Percentiles rank a stretch among this genome's conserved stretches.
phyloP scores from a whole-genome alignment of 2,797 vertebrate species.

The Halcyon leucocephala region DNA sequence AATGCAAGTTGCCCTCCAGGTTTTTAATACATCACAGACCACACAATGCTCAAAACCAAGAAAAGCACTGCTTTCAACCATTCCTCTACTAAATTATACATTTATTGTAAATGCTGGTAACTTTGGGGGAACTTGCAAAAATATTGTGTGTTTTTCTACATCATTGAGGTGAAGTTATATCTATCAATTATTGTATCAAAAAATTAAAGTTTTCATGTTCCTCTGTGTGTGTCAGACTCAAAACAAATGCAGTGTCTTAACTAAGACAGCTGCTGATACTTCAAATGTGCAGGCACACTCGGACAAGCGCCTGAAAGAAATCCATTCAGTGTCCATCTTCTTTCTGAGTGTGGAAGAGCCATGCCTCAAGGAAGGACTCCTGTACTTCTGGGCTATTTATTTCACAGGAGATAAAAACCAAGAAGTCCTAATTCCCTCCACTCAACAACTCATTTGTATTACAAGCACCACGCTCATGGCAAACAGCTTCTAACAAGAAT shows the following conservation, averaged over 20 bases:
- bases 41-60: neutral
- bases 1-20: neutral
- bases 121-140: neutral
- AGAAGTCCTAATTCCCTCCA: neutral
- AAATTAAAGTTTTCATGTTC: neutral
- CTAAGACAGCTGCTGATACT: neutral
- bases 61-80: neutral
- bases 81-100: neutral
- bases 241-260: neutral
- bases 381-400: neutral
- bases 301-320: neutral
- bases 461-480: neutral
- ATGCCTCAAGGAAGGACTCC: rapidly evolving
- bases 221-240: neutral
- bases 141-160: neutral
- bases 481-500: neutral
- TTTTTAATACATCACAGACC: neutral
- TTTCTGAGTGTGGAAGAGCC: neutral
- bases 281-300: neutral
- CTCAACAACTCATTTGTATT: neutral
- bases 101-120: neutral
- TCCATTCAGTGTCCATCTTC: neutral
- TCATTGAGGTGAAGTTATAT: neutral
- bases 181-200: neutral
- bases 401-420: neutral